Percentiles rank a stretch among this genome's conserved stretches.
These are phyloP conservation scores for Gymnocypris eckloni DNA, from an alignment of 2,797 vertebrate genomes.

Conservation along the genomic window DNA sequence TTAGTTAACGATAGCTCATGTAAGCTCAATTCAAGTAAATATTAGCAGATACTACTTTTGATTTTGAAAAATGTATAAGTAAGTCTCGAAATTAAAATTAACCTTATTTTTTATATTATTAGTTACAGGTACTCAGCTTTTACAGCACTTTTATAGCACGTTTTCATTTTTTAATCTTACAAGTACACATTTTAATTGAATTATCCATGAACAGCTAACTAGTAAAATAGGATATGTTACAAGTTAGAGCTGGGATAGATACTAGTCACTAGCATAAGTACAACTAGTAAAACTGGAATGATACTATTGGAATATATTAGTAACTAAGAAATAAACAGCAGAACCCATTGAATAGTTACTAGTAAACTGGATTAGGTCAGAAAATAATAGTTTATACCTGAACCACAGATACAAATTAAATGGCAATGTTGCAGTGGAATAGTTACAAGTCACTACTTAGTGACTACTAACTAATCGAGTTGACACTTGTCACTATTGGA, in stretches of 20 bases:
- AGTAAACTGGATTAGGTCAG: neutral
- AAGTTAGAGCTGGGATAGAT: neutral
- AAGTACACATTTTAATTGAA: neutral
- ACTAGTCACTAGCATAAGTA: neutral
- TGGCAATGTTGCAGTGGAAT: neutral
- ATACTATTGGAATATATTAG: neutral
- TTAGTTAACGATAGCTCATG: neutral
- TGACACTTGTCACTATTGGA: neutral
- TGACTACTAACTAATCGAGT: neutral
- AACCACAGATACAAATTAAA: neutral
- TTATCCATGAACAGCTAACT: neutral
- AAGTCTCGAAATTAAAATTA: neutral
- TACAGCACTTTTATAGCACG: neutral
- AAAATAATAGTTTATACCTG: neutral
- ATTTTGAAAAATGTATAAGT: no score
- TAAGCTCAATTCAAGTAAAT: neutral
- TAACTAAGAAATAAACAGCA: neutral
- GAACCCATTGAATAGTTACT: no score
- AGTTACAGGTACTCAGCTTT: neutral
- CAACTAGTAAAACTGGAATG: neutral
- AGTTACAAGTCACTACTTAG: neutral
- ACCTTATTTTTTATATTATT: neutral
- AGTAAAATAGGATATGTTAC: neutral
- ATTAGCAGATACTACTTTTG: neutral
- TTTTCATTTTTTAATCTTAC: neutral